phyloP scores from a whole-genome alignment of 1,140 invertebrate species.

The Manduca sexta region DNA sequence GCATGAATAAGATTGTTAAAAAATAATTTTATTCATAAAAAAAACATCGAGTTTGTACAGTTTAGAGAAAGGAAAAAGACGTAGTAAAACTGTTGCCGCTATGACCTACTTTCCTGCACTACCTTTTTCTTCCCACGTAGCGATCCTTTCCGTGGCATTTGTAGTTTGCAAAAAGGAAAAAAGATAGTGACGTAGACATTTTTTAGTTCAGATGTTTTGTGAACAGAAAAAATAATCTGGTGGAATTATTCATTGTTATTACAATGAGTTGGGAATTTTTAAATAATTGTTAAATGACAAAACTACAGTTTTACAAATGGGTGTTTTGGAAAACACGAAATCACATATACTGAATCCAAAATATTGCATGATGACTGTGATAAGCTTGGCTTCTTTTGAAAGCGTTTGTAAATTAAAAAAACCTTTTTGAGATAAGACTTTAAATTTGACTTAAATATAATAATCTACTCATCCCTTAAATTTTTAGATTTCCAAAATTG shows the following conservation, averaged over 20 bases:
- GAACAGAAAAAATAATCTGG: too few species aligned
- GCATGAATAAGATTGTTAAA: conserved; percentile 37
- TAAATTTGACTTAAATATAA: too few species aligned
- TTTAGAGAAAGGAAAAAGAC: conserved; percentile 40
- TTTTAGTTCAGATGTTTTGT: background rate
- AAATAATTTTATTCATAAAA: conserved; percentile 13
- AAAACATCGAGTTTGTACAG: conserved; percentile 69
- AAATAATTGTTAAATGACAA: too few species aligned
- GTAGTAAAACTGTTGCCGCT: conserved; percentile 53
- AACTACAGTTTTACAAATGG: too few species aligned
- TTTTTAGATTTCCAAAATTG: too few species aligned
- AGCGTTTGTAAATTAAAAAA: background rate
- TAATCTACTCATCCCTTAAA: too few species aligned
- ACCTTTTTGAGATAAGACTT: too few species aligned
- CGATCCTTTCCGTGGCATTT: conserved; percentile 1
- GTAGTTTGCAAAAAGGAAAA: background rate
- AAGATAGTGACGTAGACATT: background rate
- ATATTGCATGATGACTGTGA: background rate
- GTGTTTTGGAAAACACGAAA: background rate
- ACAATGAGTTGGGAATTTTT: too few species aligned
- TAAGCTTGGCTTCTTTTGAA: background rate
- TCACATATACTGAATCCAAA: background rate
- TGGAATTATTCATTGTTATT: too few species aligned
- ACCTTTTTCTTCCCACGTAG: conserved; percentile 14
- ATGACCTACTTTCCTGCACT: conserved; percentile 28